phyloP scores from a whole-genome alignment of 2,888 invertebrate species.

The Beris chalybata region DNA sequence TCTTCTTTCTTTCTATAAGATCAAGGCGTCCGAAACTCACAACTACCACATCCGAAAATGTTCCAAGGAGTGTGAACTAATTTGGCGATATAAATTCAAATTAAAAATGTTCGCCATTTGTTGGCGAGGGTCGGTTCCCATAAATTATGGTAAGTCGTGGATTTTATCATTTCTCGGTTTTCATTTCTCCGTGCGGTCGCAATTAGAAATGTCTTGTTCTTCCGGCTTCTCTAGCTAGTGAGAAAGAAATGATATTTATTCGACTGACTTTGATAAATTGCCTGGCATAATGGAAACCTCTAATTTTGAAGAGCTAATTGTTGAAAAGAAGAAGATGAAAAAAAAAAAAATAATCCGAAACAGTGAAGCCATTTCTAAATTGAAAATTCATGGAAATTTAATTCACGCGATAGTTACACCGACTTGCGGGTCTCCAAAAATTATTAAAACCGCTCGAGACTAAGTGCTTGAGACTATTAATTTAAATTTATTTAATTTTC shows the following conservation, averaged over 20 bases:
- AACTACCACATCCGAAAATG: no score
- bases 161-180: constrained; percentile 31
- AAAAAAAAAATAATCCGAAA: no score
- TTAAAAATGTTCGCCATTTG: constrained; percentile 32
- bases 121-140: constrained; percentile 32
- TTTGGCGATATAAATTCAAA: constrained; percentile 31
- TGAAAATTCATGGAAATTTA: no score
- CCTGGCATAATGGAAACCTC: constrained; percentile 23
- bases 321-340: neutral
- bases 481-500: no score
- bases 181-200: constrained; percentile 24
- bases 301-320: constrained; percentile 24
- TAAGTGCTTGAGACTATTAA: no score
- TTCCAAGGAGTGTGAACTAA: constrained; percentile 29
- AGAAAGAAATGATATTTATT: constrained; percentile 13
- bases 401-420: no score
- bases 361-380: no score
- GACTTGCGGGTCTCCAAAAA: no score
- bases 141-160: constrained; percentile 32
- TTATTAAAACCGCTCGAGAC: no score
- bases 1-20: no score
- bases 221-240: neutral
- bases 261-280: constrained; percentile 29
- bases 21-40: no score
- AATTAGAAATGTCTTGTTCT: constrained; percentile 31